Evolutionary conservation across 2,888 invertebrate genomes (phyloP), one percentile per base, ranked within the genome.

Genomic region (Tenthredo distinguenda): DNA sequence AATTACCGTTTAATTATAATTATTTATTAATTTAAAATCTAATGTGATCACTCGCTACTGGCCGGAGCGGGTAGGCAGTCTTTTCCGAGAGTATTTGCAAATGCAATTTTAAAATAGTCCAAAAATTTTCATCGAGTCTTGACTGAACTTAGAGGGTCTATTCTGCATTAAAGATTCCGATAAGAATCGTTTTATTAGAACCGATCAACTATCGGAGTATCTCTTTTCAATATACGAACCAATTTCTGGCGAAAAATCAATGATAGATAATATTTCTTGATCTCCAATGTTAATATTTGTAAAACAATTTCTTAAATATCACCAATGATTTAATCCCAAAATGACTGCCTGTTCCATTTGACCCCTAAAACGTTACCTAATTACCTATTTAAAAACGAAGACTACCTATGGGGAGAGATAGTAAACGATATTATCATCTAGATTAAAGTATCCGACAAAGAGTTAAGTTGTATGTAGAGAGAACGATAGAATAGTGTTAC

Each of bases 1-100:
- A 91, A 90, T 91, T 90, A 89, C 89, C 88, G 86, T 88, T 84
- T 87, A 89, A 84, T 71, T 77, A 72, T 84, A 86, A 31, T 84
- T 71, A 65, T 77, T 43, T 9, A 37, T 84, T 62, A 84, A 85
- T 72, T 85, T 83, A 72, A 85, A 40, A 83, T 87, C 85, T 84
- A 85, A 85, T 85, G 65, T 86, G 34, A 84, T 86, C 85, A 83
- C 86, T 85, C 68, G 79, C 84, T 88, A 88, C 88, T 88, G 90
- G 88, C 89, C 89, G 88, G 87, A 89, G 88, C 87, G 87, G 87
- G 86, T 86, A 81, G 86, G 81, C 86, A 84, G 85, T 86, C 86
- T 82, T 83, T 81, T 84, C 58, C 81, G 34, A 65, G 62, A 85
- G 68, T 83, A 43, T 40, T 81, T 81, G 15, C 62, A 65, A 81